A percentile compares a stretch with the other conserved stretches of the same genome.
Conservation (phyloP, 2,797 vertebrate genomes). For the Ceryle rudis region DNA sequence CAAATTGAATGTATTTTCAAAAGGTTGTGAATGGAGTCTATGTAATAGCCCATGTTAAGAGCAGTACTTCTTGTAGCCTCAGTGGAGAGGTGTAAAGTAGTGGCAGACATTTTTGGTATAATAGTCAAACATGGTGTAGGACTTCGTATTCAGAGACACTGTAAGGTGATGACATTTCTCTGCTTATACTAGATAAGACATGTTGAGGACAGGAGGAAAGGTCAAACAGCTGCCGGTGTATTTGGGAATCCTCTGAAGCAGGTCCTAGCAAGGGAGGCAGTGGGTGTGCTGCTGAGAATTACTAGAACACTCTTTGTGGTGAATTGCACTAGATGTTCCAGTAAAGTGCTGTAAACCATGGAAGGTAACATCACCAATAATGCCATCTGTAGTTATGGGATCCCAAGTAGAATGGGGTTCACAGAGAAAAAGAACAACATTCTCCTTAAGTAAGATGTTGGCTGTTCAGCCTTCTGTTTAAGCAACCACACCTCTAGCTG, state of each 20-base stretch:
- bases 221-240: conserved; percentile 6
- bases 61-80: neutral
- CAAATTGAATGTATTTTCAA: neutral
- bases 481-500: neutral
- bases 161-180: conserved; percentile 21
- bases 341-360: neutral
- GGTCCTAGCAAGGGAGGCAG: neutral
- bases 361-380: neutral
- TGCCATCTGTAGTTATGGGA: neutral
- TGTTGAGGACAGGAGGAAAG: conserved; percentile 26
- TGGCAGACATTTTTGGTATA: neutral
- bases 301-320: neutral
- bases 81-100: neutral
- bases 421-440: neutral
- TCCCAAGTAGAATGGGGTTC: neutral
- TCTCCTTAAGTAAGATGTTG: neutral
- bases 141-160: neutral
- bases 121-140: neutral
- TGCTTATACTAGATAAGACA: conserved; percentile 10
- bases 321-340: neutral
- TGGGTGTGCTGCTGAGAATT: neutral
- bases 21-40: neutral
- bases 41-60: neutral
- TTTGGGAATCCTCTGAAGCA: conserved; percentile 20
- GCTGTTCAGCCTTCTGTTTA: neutral